A percentile compares a stretch with the other conserved stretches of the same genome.
Conservation (phyloP, 2,888 invertebrate genomes). For the Ephialtes manifestator region DNA sequence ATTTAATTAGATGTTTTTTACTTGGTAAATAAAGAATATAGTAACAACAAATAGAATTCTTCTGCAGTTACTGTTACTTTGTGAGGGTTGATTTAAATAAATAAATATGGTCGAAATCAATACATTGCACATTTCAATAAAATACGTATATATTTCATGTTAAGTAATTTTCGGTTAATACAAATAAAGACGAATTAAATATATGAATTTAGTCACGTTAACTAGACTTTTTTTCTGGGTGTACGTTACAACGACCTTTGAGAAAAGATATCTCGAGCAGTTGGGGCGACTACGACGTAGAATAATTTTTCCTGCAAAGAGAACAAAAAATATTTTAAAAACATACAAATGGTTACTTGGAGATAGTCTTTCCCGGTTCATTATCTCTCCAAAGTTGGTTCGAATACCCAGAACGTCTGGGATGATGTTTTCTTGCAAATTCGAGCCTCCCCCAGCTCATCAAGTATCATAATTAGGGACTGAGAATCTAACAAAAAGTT, state of each 20-base stretch:
- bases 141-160: no score
- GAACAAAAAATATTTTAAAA: not conserved
- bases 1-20: no score
- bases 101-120: no score
- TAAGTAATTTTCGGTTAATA: no score
- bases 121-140: no score
- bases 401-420: slow-evolving; percentile 7
- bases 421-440: slow-evolving; percentile 51
- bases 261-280: slow-evolving; percentile 48
- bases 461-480: slow-evolving; percentile 61
- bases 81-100: no score
- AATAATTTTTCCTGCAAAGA: not conserved
- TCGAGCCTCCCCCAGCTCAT: slow-evolving; percentile 38
- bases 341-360: not conserved
- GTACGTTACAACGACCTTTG: slow-evolving; percentile 58
- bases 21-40: no score
- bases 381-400: not conserved
- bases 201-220: no score
- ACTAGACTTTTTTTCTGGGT: no score
- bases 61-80: no score
- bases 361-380: not conserved
- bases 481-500: slow-evolving; percentile 17
- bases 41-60: no score
- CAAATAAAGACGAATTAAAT: no score
- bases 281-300: slow-evolving; percentile 31